These are phyloP conservation scores for Luehdorfia chinensis DNA, from an alignment of 1,140 invertebrate species.

Conservation along the genomic window DNA sequence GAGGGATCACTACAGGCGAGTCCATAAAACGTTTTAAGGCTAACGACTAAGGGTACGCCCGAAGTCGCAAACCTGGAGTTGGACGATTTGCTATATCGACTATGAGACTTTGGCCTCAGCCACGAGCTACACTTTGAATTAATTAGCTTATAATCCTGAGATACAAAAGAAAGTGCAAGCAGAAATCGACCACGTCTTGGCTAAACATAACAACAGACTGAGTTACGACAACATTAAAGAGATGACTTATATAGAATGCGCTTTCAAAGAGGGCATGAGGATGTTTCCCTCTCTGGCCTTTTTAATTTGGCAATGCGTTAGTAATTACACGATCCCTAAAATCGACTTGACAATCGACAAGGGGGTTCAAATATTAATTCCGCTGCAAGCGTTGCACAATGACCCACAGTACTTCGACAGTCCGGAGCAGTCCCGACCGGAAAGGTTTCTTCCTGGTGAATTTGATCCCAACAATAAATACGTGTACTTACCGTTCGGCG, in stretches of 20 bases:
- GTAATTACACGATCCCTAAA: slow-evolving; percentile 66
- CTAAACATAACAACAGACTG: slow-evolving; percentile 50
- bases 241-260: slow-evolving; percentile 67
- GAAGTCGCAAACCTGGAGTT: slow-evolving; percentile 48
- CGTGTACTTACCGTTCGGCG: slow-evolving; percentile 48
- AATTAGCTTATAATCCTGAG: slow-evolving; percentile 77
- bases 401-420: slow-evolving; percentile 76
- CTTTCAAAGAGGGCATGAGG: slow-evolving; percentile 73
- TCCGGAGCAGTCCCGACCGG: slow-evolving; percentile 77
- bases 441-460: slow-evolving; percentile 72
- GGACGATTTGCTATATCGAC: slow-evolving; percentile 74
- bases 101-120: slow-evolving; percentile 80
- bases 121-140: slow-evolving; percentile 74
- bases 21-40: slow-evolving; percentile 12
- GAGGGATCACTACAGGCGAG: slow-evolving; percentile 32
- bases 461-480: slow-evolving; percentile 54
- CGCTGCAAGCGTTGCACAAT: slow-evolving; percentile 72
- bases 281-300: slow-evolving; percentile 57
- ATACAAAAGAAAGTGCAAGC: slow-evolving; percentile 77
- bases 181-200: slow-evolving; percentile 76
- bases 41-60: slow-evolving; percentile 25
- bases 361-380: slow-evolving; percentile 52
- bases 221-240: slow-evolving; percentile 69
- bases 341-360: slow-evolving; percentile 56
- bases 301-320: slow-evolving; percentile 55